These are phyloP conservation scores for Jacana jacana DNA, from an alignment of 2,113 vertebrate genomes.

Conservation along the genomic window DNA sequence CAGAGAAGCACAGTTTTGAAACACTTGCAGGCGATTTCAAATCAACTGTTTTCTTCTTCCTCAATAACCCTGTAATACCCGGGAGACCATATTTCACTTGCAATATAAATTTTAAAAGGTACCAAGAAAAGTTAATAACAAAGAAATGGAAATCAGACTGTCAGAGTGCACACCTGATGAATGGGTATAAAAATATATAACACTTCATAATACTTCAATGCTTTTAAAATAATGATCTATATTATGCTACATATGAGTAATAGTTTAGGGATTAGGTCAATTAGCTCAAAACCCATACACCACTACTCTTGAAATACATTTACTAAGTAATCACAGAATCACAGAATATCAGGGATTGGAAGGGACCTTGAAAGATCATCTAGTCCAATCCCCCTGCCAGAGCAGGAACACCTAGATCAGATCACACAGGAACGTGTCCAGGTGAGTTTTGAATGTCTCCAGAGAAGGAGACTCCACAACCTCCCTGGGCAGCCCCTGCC, in stretches of 20 bases:
- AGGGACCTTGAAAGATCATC: too few relatives aligned
- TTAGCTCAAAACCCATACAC: background rate
- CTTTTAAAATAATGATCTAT: background rate
- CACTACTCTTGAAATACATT: background rate
- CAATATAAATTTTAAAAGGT: background rate
- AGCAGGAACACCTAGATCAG: too few relatives aligned
- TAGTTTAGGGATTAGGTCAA: background rate
- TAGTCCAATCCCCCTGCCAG: too few relatives aligned
- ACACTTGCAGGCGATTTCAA: background rate
- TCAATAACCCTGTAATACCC: background rate
- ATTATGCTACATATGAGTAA: background rate
- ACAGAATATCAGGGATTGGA: too few relatives aligned
- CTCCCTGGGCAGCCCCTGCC: too few relatives aligned
- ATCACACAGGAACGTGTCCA: too few relatives aligned
- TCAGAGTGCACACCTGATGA: background rate
- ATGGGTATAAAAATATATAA: background rate
- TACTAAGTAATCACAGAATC: too few relatives aligned
- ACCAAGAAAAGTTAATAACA: background rate
- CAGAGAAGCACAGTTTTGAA: constrained; percentile 44
- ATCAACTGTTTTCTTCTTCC: background rate
- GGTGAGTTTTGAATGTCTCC: too few relatives aligned
- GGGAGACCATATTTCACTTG: background rate
- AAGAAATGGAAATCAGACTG: background rate
- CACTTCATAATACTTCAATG: background rate
- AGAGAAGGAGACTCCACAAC: too few relatives aligned